Evolutionary conservation across 2,888 invertebrate genomes (phyloP), one percentile per base, ranked within the genome.

Genomic region (Ernsta delagoae): DNA sequence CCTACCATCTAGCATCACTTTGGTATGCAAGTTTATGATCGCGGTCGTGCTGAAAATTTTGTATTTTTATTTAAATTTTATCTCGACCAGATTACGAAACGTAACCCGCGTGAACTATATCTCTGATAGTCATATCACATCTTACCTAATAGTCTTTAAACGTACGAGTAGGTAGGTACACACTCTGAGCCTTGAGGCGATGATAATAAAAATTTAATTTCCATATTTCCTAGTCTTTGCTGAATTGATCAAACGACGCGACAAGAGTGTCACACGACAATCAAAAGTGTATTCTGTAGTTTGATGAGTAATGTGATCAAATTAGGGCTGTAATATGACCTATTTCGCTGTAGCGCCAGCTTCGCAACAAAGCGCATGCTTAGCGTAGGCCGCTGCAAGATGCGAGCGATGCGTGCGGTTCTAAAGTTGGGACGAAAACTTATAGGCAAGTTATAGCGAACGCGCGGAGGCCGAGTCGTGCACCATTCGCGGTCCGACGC

Each of bases 401-500:
- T 73, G 74, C 73, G 72, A 75, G 72, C 73, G 74, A 72, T 76
- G 74, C 74, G 75, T 78, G 75, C 74, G 77, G 73, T 75, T 77
- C 72, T 77, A 74, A 77, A 75, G 75, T 78, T 78, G 71, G 72
- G 74, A 78, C 80, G 77, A 80, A 79, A 81, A 83, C 79, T 80
- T 77, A 78, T 75, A 77, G 75, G 77, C 79, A 81, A 83, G 80
- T 80, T 77, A 78, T 75, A 77, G 75, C 77, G 77, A 76, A 77
- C 60, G 78, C 73, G 70, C 70, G 73, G 75, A 71, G 70, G 71
- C 65, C 70, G 71, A 69, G 62, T 70, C 71, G 59, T 70, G 68
- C 77, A 74, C 79, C 90, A 92, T 86, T 91, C 90, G 90, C 88
- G 84, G 83, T 82, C 83, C 81, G 87, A 81, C 86, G 80, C 82